Evolutionary conservation across 2,797 vertebrate species (phyloP), one percentile per base, ranked within the genome.

Genomic region (Halcyon leucocephala): DNA sequence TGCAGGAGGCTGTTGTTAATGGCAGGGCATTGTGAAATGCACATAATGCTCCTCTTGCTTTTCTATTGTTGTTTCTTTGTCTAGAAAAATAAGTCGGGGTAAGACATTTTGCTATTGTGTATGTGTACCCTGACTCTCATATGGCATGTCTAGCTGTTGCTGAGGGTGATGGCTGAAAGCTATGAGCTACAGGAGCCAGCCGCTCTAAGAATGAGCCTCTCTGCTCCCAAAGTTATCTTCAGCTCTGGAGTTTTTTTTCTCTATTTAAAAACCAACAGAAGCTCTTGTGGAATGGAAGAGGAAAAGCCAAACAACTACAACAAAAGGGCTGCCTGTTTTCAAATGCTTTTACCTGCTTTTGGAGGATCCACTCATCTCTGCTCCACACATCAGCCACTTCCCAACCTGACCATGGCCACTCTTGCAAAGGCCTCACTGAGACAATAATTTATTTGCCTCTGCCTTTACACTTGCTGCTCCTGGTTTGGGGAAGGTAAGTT

Each of bases 1-100:
- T 90, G 72, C 35, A 85, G 95, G 76, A 55, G 31, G 51, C 51
- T 79, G n/a, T 70, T 80, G 84, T 58, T 93, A 85, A 94, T 55
- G 82, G 78, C 35, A 90, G 51, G 57, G 58, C 25, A 14, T 25
- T 85, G 41, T 69, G 69, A 95, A 95, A 92, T 39, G 67, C 54
- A 13, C 13, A 31, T 17, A 86, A 78, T 44, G 48, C 22, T 83
- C 57, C 58, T 71, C 91, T 95, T 90, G 42, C n/a, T 93, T 82
- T 71, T 81, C 70, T 46, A 1, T 71, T 93, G 49, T 69, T 97
- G 28, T 84, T 93, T 15, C 35, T 29, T 91, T 51, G 51, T 20
- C 65, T 93, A 3, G 51, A 41, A 58, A 65, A 60, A 60, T 4
- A 70, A 51, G 41, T n/a, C 16, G 22, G 19, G 35, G 12, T 31